Evolutionary conservation across 64 coral and sea anemone species (phyloP), one percentile per base, ranked within the genome.

Genomic region (Porites australiensis): DNA sequence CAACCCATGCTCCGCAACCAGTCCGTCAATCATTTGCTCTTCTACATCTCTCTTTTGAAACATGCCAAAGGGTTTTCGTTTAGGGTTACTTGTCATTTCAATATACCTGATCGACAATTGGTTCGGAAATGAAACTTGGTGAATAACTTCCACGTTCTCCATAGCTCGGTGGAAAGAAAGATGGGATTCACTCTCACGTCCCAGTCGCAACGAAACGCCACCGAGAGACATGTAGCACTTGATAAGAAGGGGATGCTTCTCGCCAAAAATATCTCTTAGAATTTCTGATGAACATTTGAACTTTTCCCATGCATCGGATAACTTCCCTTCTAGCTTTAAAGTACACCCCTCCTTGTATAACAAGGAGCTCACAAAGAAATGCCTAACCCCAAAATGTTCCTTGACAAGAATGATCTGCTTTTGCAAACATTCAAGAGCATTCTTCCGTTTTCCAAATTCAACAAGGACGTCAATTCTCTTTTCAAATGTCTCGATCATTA

Each of bases 211-310:
- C 5, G 79, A 37, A 5, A 83, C 1, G 2, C 49, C 62, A 10
- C 59, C 79, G 18, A 83, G 16, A 4, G 57, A 48, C 61, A 67
- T 65, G 79, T 83, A 83, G 16, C 79, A 83, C 44, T 83, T 66
- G 16, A 83, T 14, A 0, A 83, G 60, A 43, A 83, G 79, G 0
- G 60, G 79, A 66, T 83, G 79, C 6, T n/a, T 45, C 13, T 63
- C 46, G 2, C 60, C 79, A 13, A 83, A 83, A 6, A 22, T 65
- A 4, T 45, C 16, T 50, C 27, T 8, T 45, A 83, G 44, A 9
- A 83, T 83, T 1, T 20, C 6, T 9, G 27, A 43, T 2, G 79
- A 47, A 2, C 6, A 48, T 67, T 50, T 61, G 0, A 83, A 49
- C 50, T 83, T 66, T 8, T 66, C 7, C 3, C 20, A 0, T 47